Evolutionary conservation across 1,140 invertebrate species (phyloP).

Genomic region (Drosophila melanica): DNA sequence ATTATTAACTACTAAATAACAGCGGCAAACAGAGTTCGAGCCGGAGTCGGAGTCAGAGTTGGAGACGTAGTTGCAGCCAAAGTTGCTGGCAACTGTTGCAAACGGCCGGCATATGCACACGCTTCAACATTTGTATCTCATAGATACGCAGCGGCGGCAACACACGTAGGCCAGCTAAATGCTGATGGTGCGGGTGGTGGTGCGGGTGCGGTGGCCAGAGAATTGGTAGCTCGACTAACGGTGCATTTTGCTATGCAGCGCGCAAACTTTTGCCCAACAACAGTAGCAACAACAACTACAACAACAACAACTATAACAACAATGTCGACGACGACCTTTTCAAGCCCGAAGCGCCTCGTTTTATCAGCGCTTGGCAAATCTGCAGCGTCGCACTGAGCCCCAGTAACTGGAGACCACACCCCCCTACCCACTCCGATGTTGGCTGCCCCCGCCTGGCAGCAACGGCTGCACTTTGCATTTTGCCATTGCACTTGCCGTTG

Average conservation of each 20-base stretch:
- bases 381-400: conserved; percentile 30
- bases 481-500: conserved; percentile 76
- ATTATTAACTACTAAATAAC: conserved; percentile 83
- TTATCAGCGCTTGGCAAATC: conserved; percentile 75
- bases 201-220: background rate
- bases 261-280: conserved; percentile 62
- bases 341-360: conserved; percentile 73
- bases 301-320: conserved; percentile 23
- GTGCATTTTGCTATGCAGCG: conserved; percentile 77
- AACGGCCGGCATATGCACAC: conserved; percentile 64
- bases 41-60: background rate
- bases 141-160: conserved; percentile 59
- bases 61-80: conserved; percentile 13
- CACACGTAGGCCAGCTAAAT: conserved; percentile 26
- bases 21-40: conserved; percentile 54
- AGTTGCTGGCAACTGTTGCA: conserved; percentile 49
- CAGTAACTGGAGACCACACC: background rate
- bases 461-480: conserved; percentile 53
- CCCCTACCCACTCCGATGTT: background rate
- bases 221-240: conserved; percentile 57
- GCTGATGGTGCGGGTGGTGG: background rate
- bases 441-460: conserved; percentile 4
- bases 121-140: conserved; percentile 75
- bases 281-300: conserved; percentile 12
- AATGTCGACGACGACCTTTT: conserved; percentile 66